phyloP scores from a whole-genome alignment of 1,140 invertebrate genomes.

The Meteorus sp. region DNA sequence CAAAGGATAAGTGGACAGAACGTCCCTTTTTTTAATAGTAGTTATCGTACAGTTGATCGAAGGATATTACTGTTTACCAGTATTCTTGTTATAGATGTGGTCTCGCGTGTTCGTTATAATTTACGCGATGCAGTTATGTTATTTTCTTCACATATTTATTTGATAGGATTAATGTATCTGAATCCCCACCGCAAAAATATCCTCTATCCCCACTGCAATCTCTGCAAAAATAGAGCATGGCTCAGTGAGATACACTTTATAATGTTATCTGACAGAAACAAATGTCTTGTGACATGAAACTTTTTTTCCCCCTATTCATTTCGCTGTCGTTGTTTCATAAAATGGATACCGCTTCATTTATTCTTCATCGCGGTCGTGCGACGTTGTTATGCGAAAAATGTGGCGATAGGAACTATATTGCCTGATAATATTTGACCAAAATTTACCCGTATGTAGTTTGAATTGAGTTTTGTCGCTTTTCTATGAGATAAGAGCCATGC shows the following conservation, averaged over 20 bases:
- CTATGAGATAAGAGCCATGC: no score
- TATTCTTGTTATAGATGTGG: no score
- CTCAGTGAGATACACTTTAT: constrained; percentile 29
- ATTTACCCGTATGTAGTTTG: no score
- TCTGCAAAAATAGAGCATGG: constrained; percentile 34
- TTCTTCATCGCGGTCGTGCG: constrained; percentile 39
- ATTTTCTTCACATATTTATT: constrained; percentile 5
- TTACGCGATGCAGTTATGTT: neutral
- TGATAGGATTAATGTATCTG: constrained; percentile 26
- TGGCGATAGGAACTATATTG: no score
- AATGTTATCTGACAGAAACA: constrained; percentile 38
- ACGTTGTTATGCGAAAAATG: constrained; percentile 45
- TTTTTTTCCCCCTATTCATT: constrained; percentile 21
- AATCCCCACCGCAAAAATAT: constrained; percentile 19
- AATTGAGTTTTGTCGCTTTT: no score
- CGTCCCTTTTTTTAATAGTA: no score
- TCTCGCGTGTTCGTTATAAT: neutral
- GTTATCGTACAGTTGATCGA: no score
- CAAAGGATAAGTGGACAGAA: no score
- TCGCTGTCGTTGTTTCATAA: constrained; percentile 2
- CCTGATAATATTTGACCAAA: no score
- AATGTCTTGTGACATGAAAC: constrained; percentile 28
- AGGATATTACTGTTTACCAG: no score
- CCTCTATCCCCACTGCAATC: constrained; percentile 29
- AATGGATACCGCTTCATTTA: neutral